phyloP scores from a whole-genome alignment of 2,797 vertebrate genomes.

The Sciurus carolinensis region DNA sequence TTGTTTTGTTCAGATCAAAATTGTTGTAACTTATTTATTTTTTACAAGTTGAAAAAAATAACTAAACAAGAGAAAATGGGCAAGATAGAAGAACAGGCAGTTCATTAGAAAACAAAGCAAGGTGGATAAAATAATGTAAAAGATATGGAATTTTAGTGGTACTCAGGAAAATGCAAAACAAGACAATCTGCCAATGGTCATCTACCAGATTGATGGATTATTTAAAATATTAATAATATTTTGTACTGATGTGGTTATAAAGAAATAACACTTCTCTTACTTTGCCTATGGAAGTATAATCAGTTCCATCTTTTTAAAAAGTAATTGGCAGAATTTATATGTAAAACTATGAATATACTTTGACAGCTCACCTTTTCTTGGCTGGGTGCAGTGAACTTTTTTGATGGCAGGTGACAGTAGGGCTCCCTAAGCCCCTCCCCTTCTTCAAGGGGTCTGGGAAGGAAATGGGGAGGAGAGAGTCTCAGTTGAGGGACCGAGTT shows the following conservation, averaged over 20 bases:
- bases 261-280: neutral
- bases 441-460: no score
- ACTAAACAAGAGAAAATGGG: neutral
- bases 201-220: neutral
- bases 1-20: no score
- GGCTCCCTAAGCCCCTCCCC: no score
- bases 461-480: no score
- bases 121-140: neutral
- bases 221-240: neutral
- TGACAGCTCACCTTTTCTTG: neutral
- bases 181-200: neutral
- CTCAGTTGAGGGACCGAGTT: no score
- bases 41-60: neutral
- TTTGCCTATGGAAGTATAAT: slow-evolving; percentile 4
- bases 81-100: neutral
- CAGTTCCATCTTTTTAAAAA: neutral
- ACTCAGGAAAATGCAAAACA: slow-evolving; percentile 34
- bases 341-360: neutral
- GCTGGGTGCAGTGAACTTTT: no score
- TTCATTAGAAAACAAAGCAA: slow-evolving; percentile 41
- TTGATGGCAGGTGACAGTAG: no score
- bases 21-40: no score
- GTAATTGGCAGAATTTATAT: neutral
- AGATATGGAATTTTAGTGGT: neutral
- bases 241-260: neutral